Evolutionary conservation across 2,888 invertebrate species (phyloP).

Genomic region (Serripes groenlandicus): DNA sequence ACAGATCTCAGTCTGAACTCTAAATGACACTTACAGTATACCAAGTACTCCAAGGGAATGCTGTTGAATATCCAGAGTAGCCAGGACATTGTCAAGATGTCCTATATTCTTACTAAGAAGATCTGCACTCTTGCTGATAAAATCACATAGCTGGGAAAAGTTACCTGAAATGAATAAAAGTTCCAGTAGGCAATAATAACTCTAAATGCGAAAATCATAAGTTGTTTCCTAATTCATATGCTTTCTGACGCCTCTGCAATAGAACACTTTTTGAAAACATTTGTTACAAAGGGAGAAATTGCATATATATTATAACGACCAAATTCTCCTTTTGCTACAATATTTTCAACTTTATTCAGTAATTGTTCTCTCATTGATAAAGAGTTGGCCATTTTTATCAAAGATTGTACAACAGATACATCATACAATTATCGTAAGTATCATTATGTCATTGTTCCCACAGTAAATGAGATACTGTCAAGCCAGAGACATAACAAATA

Average conservation of each 20-base stretch:
- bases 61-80: conserved; percentile 95
- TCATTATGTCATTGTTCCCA: no score
- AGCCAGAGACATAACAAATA: no score
- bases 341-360: no score
- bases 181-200: not conserved
- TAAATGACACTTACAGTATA: conserved; percentile 93
- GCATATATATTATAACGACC: no score
- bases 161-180: conserved; percentile 82
- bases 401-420: no score
- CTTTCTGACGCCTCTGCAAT: not conserved
- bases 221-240: not conserved
- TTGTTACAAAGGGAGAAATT: not conserved
- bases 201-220: not conserved
- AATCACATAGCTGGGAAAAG: conserved; percentile 86
- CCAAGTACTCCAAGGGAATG: conserved; percentile 96
- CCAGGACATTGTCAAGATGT: conserved; percentile 95
- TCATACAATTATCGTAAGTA: no score
- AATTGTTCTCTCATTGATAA: no score
- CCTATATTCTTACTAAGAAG: conserved; percentile 93
- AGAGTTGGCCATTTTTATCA: no score
- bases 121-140: conserved; percentile 90
- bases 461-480: no score
- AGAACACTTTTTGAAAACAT: not conserved
- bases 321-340: not conserved
- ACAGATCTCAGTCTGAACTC: no score